Evolutionary conservation across 2,113 vertebrate species (phyloP), one percentile per base, ranked within the genome.

Genomic region (Terrapene triunguis): DNA sequence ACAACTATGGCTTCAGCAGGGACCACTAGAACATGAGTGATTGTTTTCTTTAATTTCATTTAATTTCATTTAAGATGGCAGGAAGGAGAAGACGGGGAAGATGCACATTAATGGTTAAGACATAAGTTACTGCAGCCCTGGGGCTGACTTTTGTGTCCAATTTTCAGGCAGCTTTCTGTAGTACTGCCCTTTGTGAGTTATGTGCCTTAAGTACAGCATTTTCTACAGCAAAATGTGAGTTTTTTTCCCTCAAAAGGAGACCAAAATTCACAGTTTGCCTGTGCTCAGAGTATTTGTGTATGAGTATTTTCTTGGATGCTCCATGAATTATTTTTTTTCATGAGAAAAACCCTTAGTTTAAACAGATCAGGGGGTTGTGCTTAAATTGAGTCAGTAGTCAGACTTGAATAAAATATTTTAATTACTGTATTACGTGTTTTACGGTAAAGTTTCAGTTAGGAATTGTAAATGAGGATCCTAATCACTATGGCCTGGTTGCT

Each of bases 1-100:
- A 0, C 32, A 21, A 19, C 29, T n/a, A 0, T 0, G 1, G 2
- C 48, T 54, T 50, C 2, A 0, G 55, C 62, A 89, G 44, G 54
- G 62, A 53, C 59, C 42, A 5, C n/a, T 4, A 42, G 2, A 1
- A 42, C 8, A 2, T 0, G 0, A 32, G 82, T 4, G 8, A 59
- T 59, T 17, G 5, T 35, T 76, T 85, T 10, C 47, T 1, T 48
- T 89, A 48, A 55, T 85, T 62, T 84, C 48, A 89, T 79, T 65
- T 80, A 51, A 54, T 47, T 94, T 85, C 91, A 84, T 82, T 94
- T 82, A 92, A 93, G 94, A 90, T 88, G 35, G 32, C 44, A 72
- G 92, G 80, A 83, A 92, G 94, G 82, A 93, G 82, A 85, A 62
- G 72, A 90, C 91, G 27, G 50, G 94, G 91, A 93, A 82, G 82